Base-by-base conservation (phyloP, 1,140 invertebrate species). In the Heliconius congener region DNA sequence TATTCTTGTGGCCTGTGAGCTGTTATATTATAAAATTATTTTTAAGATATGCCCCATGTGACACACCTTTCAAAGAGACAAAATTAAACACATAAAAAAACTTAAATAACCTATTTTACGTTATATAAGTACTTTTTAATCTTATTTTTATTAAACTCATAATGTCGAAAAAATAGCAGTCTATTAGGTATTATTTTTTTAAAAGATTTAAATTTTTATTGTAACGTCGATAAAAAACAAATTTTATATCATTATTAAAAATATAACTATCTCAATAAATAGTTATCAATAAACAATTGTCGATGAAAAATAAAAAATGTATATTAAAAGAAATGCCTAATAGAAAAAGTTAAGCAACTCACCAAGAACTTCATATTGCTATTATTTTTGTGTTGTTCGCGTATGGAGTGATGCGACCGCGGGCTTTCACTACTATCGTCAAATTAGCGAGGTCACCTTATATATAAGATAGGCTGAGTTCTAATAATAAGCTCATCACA, bases 291-390 rank as follows among this genome's bases (percentile, higher is more conserved):
- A 27, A 57, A 23, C n/a, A 23, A 57, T 55, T 55, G 18, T 18
- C 13, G n/a, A 27, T n/a, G 4, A 66, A 60, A 16, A 27, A 4
- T 66, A 3, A 6, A 3, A 30, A 16, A 16, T 5, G 9, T 1
- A 6, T 1, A 57, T 23, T 55, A 55, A n/a, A 0, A 74, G 16
- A 52, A 73, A 23, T 23, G 77, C 74, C 76, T 77, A 23, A 19
- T 5, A 71, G 27, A 73, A 27, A 50, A 66, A 18, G 0, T 8
- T 27, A 19, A 76, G 84, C 76, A 81, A 85, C 82, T 85, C 57
- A 85, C 82, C 82, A 83, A 71, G 39, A 81, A 46, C 73, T 84
- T 85, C 84, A 85, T 85, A 19, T 80, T 84, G 84, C 79, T 80
- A 78, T 60, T 9, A 46, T 30, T 18, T 57, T 30, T 66, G 16